Evolutionary conservation across 2,888 invertebrate genomes (phyloP).

Genomic region (Ophraella communa): DNA sequence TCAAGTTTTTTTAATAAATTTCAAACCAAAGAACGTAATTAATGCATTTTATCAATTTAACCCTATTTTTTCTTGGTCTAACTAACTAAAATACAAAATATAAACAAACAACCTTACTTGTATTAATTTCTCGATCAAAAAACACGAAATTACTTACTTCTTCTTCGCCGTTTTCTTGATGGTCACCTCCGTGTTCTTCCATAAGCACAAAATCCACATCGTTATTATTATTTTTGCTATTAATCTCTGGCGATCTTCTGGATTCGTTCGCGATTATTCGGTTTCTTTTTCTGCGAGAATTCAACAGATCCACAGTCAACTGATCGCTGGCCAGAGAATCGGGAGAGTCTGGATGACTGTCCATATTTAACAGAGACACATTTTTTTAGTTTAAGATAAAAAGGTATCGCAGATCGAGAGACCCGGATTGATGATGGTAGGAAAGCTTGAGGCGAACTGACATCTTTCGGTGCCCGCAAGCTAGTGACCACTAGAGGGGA

Average conservation of each 20-base stretch:
- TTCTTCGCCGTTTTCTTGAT: slow-evolving; percentile 54
- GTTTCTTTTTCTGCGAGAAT: slow-evolving; percentile 29
- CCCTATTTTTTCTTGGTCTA: no score
- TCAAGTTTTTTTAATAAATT: no score
- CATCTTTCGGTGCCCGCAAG: slow-evolving; percentile 57
- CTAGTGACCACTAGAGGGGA: slow-evolving; percentile 52
- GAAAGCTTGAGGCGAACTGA: slow-evolving; percentile 58
- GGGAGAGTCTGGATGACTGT: slow-evolving; percentile 58
- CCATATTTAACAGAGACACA: slow-evolving; percentile 52
- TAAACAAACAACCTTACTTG: no score
- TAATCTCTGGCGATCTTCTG: slow-evolving; percentile 48
- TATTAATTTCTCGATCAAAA: no score
- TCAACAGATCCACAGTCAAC: slow-evolving; percentile 46
- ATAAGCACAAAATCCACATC: slow-evolving; percentile 62
- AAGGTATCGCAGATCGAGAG: no score
- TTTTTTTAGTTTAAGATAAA: no score
- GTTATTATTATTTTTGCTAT: slow-evolving; percentile 56
- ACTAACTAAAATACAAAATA: no score
- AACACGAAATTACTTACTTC: slow-evolving; percentile 50
- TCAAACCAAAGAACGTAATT: no score
- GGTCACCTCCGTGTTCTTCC: slow-evolving; percentile 56
- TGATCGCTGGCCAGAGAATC: slow-evolving; percentile 59
- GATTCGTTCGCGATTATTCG: slow-evolving; percentile 28
- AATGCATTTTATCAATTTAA: no score
- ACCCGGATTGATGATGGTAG: slow-evolving; percentile 42